Evolutionary conservation across 1,140 invertebrate genomes (phyloP), one percentile per base, ranked within the genome.

Genomic region (Sipha flava): DNA sequence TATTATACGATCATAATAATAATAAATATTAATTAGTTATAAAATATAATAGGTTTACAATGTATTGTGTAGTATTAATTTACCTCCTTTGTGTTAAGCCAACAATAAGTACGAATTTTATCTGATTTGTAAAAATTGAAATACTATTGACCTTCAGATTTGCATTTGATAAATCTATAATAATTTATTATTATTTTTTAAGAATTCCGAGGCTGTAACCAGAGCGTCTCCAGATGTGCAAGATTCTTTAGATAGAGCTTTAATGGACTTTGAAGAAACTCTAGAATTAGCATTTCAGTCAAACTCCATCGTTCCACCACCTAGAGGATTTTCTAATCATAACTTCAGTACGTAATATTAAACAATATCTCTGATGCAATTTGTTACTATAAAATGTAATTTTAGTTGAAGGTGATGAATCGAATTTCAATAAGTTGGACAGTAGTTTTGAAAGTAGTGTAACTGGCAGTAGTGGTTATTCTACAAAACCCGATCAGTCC

Each of bases 201-300:
- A 68, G 64, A n/a, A 21, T 54, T 49, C 21, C 4, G 62, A 68
- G 9, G 79, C 31, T 10, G 66, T 80, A 9, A 54, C 64, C 14
- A 72, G 75, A 68, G 81, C 81, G 0, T 81, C 81, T 12, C 73
- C 72, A 7, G 81, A 79, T 31, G 81, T 82, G 0, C 70, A 79
- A 70, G 81, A 82, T 31, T 82, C 79, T 2, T 31, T 82, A 26
- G 81, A 83, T 40, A 80, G 81, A 72, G 83, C 83, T 12, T 80
- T 83, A 18, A 47, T 87, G n/a, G 92, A 93, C 83, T 93, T 93
- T 84, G 92, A 93, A 84, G 88, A 90, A 64, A 91, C 90, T 18
- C 85, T 92, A 80, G 88, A 88, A 79, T 86, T 88, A 79, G 88
- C 89, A 23, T 81, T 80, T 26, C 73, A 68, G 18, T 77, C 73